Percentiles rank a stretch among this genome's conserved stretches.
Evolutionary conservation across 2,888 invertebrate genomes (phyloP).

Genomic region (Pseudoips prasinana): DNA sequence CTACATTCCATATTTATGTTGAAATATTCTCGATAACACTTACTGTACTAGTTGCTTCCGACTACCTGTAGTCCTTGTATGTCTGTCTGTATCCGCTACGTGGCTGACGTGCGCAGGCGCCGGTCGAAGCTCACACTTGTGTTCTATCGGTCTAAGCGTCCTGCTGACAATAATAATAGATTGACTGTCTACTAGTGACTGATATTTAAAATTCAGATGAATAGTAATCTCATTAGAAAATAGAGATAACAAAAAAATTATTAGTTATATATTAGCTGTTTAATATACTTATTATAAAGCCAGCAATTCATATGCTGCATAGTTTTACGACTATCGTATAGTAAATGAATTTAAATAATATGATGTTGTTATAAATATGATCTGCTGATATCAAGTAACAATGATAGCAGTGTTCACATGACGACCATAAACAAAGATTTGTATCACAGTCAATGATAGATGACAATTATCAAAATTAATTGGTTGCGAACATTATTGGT

Average conservation of each 20-base stretch:
- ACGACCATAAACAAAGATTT: too few species aligned
- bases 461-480: too few species aligned
- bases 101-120: conserved; percentile 12
- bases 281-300: conserved; percentile 60
- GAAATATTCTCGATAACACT: conserved; percentile 72
- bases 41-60: conserved; percentile 53
- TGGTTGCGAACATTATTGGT: too few species aligned
- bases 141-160: conserved; percentile 9
- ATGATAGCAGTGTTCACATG: too few species aligned
- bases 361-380: too few species aligned
- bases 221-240: conserved; percentile 72
- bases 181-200: conserved; percentile 55
- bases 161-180: conserved; percentile 44
- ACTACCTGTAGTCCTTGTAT: conserved; percentile 25
- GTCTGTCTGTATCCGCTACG: conserved; percentile 26
- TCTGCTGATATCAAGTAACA: too few species aligned
- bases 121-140: conserved; percentile 12
- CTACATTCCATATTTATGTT: conserved; percentile 83
- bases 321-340: conserved; percentile 14
- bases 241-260: conserved; percentile 61
- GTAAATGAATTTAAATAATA: conserved; percentile 5
- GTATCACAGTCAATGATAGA: too few species aligned
- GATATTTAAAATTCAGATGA: conserved; percentile 61
- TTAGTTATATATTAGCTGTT: conserved; percentile 71
- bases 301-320: conserved; percentile 41